phyloP scores from a whole-genome alignment of 2,113 vertebrate genomes.

The Nannospalax galili region DNA sequence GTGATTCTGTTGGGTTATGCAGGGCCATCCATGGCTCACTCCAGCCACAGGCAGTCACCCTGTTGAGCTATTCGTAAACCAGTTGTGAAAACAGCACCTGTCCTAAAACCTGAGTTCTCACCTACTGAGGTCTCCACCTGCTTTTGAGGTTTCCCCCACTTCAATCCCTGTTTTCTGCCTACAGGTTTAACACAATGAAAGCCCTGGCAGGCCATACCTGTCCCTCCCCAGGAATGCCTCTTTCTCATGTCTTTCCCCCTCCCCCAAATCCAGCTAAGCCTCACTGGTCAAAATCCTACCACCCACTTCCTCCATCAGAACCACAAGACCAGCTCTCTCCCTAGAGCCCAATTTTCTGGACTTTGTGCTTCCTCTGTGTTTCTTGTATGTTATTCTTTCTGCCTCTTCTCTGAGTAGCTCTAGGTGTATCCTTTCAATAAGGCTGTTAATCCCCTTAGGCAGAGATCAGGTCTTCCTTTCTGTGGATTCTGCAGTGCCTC shows the following conservation, averaged over 20 bases:
- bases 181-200: not conserved
- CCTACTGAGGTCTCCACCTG: not conserved
- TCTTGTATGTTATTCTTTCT: not conserved
- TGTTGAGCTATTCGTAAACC: not conserved
- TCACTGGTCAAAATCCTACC: not conserved
- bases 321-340: too few relatives aligned
- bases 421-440: fast-evolving
- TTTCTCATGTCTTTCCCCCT: not conserved
- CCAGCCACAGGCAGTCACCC: not conserved
- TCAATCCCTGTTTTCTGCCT: not conserved
- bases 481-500: not conserved
- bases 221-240: not conserved
- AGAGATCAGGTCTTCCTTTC: not conserved
- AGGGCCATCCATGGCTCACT: not conserved
- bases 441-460: not conserved
- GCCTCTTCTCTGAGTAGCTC: not conserved
- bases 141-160: not conserved
- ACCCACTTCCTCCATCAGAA: not conserved
- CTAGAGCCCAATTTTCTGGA: not conserved
- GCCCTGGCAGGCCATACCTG: not conserved
- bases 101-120: not conserved
- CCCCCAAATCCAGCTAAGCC: too few relatives aligned
- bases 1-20: not conserved
- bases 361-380: not conserved
- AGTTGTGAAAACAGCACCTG: not conserved